Base-by-base conservation (phyloP, 2,797 vertebrate species). In the Taenioides sp. region DNA sequence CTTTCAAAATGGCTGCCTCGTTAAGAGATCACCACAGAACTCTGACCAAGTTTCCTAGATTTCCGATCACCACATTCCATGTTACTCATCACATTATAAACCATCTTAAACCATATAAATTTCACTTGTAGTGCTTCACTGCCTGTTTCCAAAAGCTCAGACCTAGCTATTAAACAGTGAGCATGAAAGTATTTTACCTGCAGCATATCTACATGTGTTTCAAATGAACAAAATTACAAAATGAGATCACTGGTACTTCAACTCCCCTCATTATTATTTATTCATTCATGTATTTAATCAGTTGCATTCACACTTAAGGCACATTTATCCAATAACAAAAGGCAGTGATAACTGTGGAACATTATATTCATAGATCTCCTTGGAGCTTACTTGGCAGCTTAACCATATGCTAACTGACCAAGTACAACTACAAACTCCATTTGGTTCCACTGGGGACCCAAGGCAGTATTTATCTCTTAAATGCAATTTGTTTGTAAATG, bases 161-260 rank as follows among this genome's bases (percentile, higher is more conserved):
- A 16, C 10, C 34, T 23, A 14, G 62, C n/a, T 47, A 64, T 47
- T 43, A 64, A 63, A 63, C 34, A 47, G 14, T 5, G 31, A 40
- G 34, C 34, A n/a, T 17, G 20, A 4, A 63, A 34, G 40, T 22
- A 47, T 16, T 64, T 64, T 47, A 64, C 62, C 62, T 64, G 62
- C 62, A 64, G 62, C 62, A 64, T 22, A 14, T 11, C 37, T 16
- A 43, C 62, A 63, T 63, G 22, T 64, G 62, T 23, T 64, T 14
- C 62, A 16, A 25, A 23, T 64, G n/a, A 64, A 47, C 10, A 4
- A 23, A 47, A 64, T 64, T 64, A 43, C 37, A 43, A 43, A 64
- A 47, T 64, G 62, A 64, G 62, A 64, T 64, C 62, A 64, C 22
- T 64, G 5, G 2, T 23, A 47, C 40, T 64, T 64, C 22, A 43